Conservation (phyloP, 2,888 invertebrate species). For the Diarsia dahlii region DNA sequence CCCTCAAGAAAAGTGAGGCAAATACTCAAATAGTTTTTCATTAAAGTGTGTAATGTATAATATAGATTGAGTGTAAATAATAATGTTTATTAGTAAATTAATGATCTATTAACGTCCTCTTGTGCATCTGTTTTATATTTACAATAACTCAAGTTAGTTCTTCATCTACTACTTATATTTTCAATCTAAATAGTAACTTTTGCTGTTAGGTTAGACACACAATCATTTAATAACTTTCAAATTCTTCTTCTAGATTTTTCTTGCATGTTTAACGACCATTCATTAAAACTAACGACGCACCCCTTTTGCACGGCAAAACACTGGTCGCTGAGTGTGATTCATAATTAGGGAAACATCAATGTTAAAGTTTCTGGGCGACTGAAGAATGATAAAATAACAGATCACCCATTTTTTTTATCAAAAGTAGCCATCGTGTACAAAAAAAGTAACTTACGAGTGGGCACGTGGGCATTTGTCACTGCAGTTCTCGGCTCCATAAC, state of each 20-base stretch:
- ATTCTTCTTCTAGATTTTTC: constrained; percentile 49
- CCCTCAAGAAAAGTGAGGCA: neutral
- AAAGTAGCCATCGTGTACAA: neutral
- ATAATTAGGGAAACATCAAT: neutral
- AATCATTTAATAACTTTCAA: constrained; percentile 32
- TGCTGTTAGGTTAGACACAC: neutral
- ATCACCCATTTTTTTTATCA: neutral
- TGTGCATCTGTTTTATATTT: neutral
- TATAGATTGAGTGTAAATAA: constrained; percentile 19
- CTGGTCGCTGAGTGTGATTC: constrained; percentile 5
- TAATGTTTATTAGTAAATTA: neutral
- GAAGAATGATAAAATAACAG: neutral
- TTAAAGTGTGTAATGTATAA: neutral
- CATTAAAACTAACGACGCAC: constrained; percentile 38
- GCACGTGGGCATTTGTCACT: too few relatives aligned
- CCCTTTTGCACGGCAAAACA: neutral
- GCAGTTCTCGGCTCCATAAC: too few relatives aligned
- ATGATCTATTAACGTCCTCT: too few relatives aligned
- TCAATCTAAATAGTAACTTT: constrained; percentile 18
- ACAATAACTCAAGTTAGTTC: neutral
- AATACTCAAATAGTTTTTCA: neutral
- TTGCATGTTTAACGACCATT: constrained; percentile 35
- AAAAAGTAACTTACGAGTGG: too few relatives aligned
- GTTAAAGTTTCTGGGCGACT: neutral
- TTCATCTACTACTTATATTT: neutral